Evolutionary conservation across 2,888 invertebrate species (phyloP).

Genomic region (Erebia ligea): DNA sequence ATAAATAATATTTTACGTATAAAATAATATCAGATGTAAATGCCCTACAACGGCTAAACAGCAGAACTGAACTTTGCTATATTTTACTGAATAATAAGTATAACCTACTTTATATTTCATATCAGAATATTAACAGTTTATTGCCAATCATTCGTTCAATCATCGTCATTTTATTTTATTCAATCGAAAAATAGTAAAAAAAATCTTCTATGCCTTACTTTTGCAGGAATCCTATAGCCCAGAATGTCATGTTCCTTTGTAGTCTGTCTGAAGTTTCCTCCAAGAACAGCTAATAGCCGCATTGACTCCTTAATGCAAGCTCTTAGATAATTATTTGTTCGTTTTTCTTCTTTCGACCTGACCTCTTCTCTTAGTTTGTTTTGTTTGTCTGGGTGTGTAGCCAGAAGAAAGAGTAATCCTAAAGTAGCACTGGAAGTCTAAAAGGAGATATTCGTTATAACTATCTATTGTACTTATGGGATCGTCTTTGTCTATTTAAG

Average conservation of each 20-base stretch:
- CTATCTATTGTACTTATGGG: too few species aligned
- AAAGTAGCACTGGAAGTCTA: conserved; percentile 83
- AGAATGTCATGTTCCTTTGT: conserved; percentile 81
- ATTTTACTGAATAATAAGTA: too few species aligned
- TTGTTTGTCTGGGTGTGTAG: conserved; percentile 85
- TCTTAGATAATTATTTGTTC: conserved; percentile 87
- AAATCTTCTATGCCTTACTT: conserved; percentile 86
- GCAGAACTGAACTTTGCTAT: too few species aligned
- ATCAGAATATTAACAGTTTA: too few species aligned
- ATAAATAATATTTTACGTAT: neutral
- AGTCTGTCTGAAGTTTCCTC: conserved; percentile 82
- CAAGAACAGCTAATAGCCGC: conserved; percentile 83
- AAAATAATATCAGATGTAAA: too few species aligned
- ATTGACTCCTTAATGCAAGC: conserved; percentile 89
- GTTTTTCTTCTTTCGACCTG: conserved; percentile 53
- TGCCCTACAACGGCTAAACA: too few species aligned
- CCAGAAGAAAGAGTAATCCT: conserved; percentile 83
- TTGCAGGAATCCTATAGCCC: conserved; percentile 87
- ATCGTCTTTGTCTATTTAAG: too few species aligned
- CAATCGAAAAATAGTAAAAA: conserved; percentile 76
- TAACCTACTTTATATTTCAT: too few species aligned
- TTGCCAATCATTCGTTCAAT: too few species aligned
- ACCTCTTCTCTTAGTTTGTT: conserved; percentile 84
- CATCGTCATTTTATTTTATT: too few species aligned
- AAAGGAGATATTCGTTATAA: neutral